Evolutionary conservation across 2,888 invertebrate species (phyloP).

Genomic region (Metellina segmentata): DNA sequence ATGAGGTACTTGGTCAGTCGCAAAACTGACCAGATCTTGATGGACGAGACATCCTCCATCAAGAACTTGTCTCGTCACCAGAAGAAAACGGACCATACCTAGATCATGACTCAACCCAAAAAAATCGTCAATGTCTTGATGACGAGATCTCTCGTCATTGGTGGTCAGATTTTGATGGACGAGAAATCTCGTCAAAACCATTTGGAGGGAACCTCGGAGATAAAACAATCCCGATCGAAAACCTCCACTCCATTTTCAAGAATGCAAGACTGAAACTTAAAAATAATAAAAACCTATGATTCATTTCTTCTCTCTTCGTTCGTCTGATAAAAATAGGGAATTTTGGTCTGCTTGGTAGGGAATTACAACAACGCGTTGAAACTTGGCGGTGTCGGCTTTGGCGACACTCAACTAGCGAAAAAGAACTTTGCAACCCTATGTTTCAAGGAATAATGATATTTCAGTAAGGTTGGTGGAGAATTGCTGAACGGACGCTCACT

Average conservation of each 20-base stretch:
- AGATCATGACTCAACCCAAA: too few relatives aligned
- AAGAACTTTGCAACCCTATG: constrained; percentile 53
- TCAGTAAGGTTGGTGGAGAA: constrained; percentile 42
- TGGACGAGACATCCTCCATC: too few relatives aligned
- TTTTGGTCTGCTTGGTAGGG: neutral
- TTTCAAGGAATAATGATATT: constrained; percentile 58
- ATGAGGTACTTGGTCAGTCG: too few relatives aligned
- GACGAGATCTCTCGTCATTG: too few relatives aligned
- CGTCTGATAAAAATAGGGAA: constrained; percentile 1
- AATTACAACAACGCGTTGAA: neutral
- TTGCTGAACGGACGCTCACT: neutral
- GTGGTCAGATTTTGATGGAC: too few relatives aligned
- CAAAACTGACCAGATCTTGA: too few relatives aligned
- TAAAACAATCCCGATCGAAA: neutral
- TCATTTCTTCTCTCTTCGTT: neutral
- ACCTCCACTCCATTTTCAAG: neutral
- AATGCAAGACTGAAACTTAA: neutral
- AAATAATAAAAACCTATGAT: neutral
- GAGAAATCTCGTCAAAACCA: too few relatives aligned
- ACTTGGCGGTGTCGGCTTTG: neutral
- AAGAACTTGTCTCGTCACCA: too few relatives aligned
- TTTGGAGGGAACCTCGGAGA: neutral
- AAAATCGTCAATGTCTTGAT: too few relatives aligned
- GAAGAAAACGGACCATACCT: too few relatives aligned
- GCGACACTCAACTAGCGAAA: constrained; percentile 11